Evolutionary conservation across 2,888 invertebrate genomes (phyloP).

Genomic region (Iselma pallidipennis): DNA sequence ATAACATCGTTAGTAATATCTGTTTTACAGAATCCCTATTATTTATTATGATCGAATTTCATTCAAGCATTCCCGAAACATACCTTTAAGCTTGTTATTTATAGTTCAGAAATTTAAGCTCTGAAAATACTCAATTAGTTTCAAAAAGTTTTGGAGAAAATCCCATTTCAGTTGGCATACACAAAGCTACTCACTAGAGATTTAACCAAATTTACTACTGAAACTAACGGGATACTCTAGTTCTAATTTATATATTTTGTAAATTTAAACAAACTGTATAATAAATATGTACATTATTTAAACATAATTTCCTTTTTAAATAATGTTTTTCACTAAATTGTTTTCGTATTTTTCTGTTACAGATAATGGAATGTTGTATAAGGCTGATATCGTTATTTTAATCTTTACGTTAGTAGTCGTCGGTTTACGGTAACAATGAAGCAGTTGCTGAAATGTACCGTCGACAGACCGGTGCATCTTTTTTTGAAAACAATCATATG

Average conservation of each 20-base stretch:
- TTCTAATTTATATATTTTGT: too few relatives aligned
- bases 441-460: background rate
- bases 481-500: conserved; percentile 20
- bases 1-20: too few relatives aligned
- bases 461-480: conserved; percentile 2
- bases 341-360: conserved; percentile 13
- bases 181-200: background rate
- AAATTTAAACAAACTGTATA: too few relatives aligned
- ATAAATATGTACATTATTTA: too few relatives aligned
- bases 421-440: conserved; percentile 24
- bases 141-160: background rate
- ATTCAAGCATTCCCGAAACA: background rate
- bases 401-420: conserved; percentile 5
- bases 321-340: background rate
- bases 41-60: background rate
- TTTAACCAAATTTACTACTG: background rate
- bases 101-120: background rate
- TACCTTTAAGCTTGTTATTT: background rate
- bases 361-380: conserved; percentile 10
- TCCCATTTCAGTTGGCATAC: conserved; percentile 6
- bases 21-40: too few relatives aligned
- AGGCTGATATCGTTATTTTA: conserved; percentile 4
- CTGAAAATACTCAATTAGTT: conserved; percentile 9
- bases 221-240: background rate
- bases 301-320: too few relatives aligned